These are phyloP conservation scores for Meloidogyne floridensis DNA, from an alignment of 1,140 invertebrate genomes.

Conservation along the genomic window DNA sequence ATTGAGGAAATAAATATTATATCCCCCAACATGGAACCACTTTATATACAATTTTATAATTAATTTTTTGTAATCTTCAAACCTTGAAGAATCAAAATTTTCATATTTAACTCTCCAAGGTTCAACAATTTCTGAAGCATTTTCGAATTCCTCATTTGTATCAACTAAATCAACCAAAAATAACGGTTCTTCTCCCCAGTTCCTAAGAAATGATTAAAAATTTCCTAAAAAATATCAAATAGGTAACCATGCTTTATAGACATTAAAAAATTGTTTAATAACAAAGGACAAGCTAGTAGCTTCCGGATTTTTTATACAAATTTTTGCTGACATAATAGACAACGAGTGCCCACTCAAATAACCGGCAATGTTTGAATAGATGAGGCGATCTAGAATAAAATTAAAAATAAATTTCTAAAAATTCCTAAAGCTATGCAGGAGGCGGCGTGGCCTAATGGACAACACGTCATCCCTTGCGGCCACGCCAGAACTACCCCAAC, in stretches of 20 bases:
- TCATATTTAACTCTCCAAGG: not conserved
- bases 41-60: too few relatives aligned
- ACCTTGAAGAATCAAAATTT: not conserved
- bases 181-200: not conserved
- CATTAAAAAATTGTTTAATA: slow-evolving; percentile 17
- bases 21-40: too few relatives aligned
- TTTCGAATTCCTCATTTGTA: not conserved
- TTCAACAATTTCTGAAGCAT: not conserved
- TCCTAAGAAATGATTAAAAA: not conserved
- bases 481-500: too few relatives aligned
- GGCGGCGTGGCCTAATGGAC: too few relatives aligned
- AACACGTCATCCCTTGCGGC: too few relatives aligned
- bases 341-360: slow-evolving; percentile 8
- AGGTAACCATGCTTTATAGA: slow-evolving; percentile 6
- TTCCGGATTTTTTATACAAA: slow-evolving; percentile 3
- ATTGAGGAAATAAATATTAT: too few relatives aligned
- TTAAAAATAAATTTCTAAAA: not conserved
- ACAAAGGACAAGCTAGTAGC: not conserved
- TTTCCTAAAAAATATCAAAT: not conserved
- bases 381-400: not conserved
- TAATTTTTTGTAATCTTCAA: too few relatives aligned
- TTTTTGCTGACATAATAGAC: slow-evolving; percentile 23
- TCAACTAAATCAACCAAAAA: not conserved
- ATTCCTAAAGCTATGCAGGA: too few relatives aligned
- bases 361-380: slow-evolving; percentile 21